Conservation (phyloP, 2,888 invertebrate species). For the Therioaphis trifolii region DNA sequence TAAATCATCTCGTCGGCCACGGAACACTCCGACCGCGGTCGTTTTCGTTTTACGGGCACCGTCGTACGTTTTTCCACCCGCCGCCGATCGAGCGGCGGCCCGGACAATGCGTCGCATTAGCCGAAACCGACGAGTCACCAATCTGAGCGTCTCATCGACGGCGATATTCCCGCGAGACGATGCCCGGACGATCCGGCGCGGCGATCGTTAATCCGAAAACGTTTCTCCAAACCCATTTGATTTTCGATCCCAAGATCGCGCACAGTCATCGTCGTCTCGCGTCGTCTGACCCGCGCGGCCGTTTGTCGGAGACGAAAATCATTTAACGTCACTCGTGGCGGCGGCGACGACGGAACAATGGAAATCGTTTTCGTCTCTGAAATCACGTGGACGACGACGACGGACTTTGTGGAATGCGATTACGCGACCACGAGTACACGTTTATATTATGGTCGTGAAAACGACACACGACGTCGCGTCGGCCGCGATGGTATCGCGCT, state of each 20-base stretch:
- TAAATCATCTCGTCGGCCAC: neutral
- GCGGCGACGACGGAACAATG: neutral
- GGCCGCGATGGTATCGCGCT: too few species aligned
- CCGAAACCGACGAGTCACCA: conserved; percentile 40
- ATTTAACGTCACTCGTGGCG: neutral
- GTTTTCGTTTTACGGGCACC: too few species aligned
- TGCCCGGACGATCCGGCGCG: neutral
- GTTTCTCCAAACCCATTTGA: neutral
- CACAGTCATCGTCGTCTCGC: conserved; percentile 18
- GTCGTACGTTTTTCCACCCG: too few species aligned
- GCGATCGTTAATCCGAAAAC: conserved; percentile 18
- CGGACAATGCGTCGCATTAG: neutral
- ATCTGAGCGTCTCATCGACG: conserved; percentile 11
- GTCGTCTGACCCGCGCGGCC: too few species aligned
- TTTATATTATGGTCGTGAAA: too few species aligned
- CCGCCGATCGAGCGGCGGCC: too few species aligned
- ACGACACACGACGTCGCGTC: too few species aligned
- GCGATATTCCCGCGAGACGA: neutral
- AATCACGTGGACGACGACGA: too few species aligned
- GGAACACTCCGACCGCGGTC: too few species aligned
- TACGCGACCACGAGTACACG: too few species aligned
- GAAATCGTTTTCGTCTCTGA: neutral
- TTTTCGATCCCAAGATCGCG: neutral
- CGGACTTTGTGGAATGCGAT: too few species aligned
- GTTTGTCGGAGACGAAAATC: neutral